Evolutionary conservation across 2,797 vertebrate genomes (phyloP), one percentile per base, ranked within the genome.

Genomic region (Pseudopleuronectes americanus): DNA sequence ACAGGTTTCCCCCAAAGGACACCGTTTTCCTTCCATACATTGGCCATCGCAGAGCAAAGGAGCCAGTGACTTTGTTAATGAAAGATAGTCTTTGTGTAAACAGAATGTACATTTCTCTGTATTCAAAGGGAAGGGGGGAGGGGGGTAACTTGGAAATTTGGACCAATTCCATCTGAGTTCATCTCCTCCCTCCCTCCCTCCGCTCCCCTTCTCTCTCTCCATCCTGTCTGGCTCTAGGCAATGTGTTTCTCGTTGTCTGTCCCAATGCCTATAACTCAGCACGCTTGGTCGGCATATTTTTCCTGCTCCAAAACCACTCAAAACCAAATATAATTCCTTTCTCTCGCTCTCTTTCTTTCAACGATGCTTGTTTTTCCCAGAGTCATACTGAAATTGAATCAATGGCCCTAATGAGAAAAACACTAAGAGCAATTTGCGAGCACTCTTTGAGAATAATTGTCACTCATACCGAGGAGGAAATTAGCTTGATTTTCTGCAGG

Each of bases 231-330:
- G 78, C 67, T 84, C 86, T 84, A 49, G 68, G 84, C 71, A 92
- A 91, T 92, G 85, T 91, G 91, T 85, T 93, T 91, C 92, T 92
- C 81, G 78, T 92, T 92, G 88, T 88, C 89, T 87, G 81, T 85
- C 84, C 69, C 69, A 54, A 16, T 64, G 79, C 74, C 79, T 86
- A 66, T 71, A 84, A 83, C 80, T 84, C 84, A 83, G 70, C 78
- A 72, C 76, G 68, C 90, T 87, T 53, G 68, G 84, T 86, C 64
- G 51, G 90, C 90, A 91, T 86, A 84, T 87, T 86, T 85, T 65
- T 70, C 52, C 48, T 69, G 72, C 80, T 81, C 58, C 4, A 82
- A 91, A 91, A 91, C 81, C 83, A 76, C 88, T 84, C 76, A 77
- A 81, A 88, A 85, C 76, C 85, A 84, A 74, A 41, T 14, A 56